Evolutionary conservation across 2,797 vertebrate species (phyloP).

Genomic region (Peromyscus aztecus): DNA sequence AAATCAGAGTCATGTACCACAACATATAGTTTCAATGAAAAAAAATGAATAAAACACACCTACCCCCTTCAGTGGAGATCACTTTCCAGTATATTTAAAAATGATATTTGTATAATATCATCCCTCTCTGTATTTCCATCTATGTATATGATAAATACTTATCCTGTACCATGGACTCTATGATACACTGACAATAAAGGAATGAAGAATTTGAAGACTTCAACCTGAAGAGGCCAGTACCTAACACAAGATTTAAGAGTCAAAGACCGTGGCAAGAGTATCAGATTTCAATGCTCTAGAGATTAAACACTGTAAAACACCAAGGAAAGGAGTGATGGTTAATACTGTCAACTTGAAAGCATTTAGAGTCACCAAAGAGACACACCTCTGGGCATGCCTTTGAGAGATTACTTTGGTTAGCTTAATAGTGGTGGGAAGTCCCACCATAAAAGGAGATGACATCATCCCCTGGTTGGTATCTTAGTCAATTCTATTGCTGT

Average conservation of each 20-base stretch:
- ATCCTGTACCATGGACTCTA: background rate
- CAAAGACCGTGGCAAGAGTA: background rate
- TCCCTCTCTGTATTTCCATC: background rate
- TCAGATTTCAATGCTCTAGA: background rate
- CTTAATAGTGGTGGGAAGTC: background rate
- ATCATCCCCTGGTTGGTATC: too few relatives aligned
- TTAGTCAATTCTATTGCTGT: background rate
- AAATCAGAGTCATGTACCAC: background rate
- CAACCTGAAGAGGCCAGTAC: background rate
- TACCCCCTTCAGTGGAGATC: background rate
- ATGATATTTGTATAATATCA: conserved; percentile 9
- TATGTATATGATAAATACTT: background rate
- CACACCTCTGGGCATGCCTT: background rate
- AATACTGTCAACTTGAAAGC: background rate
- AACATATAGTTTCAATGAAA: background rate
- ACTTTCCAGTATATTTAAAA: background rate
- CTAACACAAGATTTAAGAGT: background rate
- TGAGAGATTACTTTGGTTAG: background rate
- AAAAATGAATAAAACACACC: background rate
- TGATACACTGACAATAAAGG: background rate
- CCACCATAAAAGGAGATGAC: background rate
- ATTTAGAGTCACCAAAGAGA: background rate
- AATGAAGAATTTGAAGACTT: background rate
- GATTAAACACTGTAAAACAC: background rate
- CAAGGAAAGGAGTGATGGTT: background rate